Base-by-base conservation (phyloP, 1,140 invertebrate genomes). In the Propsilocerus akamusi region DNA sequence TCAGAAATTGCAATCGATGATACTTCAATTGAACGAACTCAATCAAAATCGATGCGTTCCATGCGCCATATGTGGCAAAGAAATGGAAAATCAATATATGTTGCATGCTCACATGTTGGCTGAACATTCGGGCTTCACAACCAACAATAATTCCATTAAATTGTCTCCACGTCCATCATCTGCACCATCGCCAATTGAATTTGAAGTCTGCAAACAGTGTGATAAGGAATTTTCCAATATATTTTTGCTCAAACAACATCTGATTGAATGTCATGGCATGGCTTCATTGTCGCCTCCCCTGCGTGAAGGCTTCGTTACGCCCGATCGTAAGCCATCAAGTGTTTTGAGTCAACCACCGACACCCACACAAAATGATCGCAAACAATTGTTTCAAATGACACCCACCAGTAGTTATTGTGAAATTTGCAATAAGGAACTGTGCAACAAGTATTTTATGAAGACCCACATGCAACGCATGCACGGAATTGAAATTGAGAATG, bases 381-480 rank as follows among this genome's bases (percentile, higher is more conserved):
- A 25, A 58, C 67, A 46, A 0, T 20, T 41, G 34, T 65, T 65
- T 28, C 65, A 62, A n/a, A 65, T 80, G 46, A 75, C 80, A 11
- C 81, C 73, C 0, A 81, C 78, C 0, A 86, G 81, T 46, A 92
- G 92, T 59, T 97, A 93, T 60, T 99, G 97, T 67, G 93, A 97
- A 63, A 95, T 99, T 52, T 99, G 97, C 68, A 97, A 98, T 68
- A 99, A 99, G 70, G 94, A 98, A 66, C 67, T 97, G 26, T 99
- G 96, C 69, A 99, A 99, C 70, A 99, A 99, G 66, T 99, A 99
- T 61, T 99, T 99, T 64, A 92, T 99, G 82, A 93, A 97, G 63
- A 98, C 94, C 0, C 96, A 99, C 69, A 99, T 99, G 90, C 83
- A 97, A 57, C 85, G 97, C 64, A 97, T 98, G 86, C 96, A 99